Percentiles rank a stretch among this genome's conserved stretches.
Conservation (phyloP, 2,113 vertebrate species). For the Mobula hypostoma region DNA sequence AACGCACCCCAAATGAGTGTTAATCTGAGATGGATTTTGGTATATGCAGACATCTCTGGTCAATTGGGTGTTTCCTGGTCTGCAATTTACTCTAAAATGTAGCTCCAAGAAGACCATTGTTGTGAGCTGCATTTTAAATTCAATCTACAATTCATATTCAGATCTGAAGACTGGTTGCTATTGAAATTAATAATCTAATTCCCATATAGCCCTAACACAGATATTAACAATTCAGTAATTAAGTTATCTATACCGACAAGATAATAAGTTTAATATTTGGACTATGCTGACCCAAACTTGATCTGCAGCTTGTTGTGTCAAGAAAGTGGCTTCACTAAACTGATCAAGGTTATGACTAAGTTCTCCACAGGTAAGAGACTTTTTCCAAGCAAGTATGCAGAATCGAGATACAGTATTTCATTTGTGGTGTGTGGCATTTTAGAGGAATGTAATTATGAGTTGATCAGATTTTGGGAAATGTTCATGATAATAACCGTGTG, state of each 20-base stretch:
- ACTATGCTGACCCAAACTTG: background rate
- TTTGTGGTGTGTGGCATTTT: background rate
- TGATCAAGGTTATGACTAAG: background rate
- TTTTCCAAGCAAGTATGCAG: background rate
- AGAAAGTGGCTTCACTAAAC: background rate
- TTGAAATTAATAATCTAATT: too few relatives aligned
- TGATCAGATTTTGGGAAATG: background rate
- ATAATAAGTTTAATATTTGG: background rate
- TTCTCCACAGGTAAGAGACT: background rate
- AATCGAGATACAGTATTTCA: background rate
- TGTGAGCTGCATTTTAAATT: too few relatives aligned
- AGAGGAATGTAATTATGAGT: background rate
- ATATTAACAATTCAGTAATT: background rate
- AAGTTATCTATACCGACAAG: background rate
- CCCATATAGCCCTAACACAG: background rate
- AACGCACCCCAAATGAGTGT: too few relatives aligned
- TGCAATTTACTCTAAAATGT: too few relatives aligned
- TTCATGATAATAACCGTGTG: background rate
- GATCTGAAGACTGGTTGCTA: too few relatives aligned
- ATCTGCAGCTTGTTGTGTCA: background rate
- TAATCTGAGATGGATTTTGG: too few relatives aligned
- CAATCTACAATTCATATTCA: too few relatives aligned
- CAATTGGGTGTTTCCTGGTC: too few relatives aligned
- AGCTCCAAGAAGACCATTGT: too few relatives aligned
- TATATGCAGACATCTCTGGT: too few relatives aligned